A percentile compares a stretch with the other conserved stretches of the same genome.
Conservation (phyloP, 2,797 vertebrate genomes). For the Pseudochirops cupreus region DNA sequence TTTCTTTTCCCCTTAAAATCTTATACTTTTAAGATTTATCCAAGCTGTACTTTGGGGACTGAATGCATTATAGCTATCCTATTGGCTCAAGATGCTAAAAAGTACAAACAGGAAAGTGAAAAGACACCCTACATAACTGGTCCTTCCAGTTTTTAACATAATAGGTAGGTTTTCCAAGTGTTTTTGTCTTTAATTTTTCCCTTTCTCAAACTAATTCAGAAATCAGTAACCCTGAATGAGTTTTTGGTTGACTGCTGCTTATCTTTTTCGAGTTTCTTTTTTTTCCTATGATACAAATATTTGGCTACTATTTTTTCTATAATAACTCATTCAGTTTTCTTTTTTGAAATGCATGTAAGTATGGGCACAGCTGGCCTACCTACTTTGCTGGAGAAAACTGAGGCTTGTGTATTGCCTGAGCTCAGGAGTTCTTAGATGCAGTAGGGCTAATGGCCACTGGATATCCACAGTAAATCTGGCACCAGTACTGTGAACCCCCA, state of each 20-base stretch:
- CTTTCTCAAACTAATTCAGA: not conserved
- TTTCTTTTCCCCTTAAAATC: not conserved
- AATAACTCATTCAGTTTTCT: not conserved
- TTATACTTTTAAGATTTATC: not conserved
- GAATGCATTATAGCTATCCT: not conserved
- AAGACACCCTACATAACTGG: not conserved
- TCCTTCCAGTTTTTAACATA: not conserved
- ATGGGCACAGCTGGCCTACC: not conserved
- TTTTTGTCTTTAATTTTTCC: not conserved
- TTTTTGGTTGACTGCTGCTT: not conserved
- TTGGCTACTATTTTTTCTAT: not conserved
- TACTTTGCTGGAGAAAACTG: not conserved
- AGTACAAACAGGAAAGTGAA: not conserved
- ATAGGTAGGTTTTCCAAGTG: not conserved
- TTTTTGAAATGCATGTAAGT: not conserved
- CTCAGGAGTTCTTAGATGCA: not conserved
- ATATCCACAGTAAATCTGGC: not conserved
- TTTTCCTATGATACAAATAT: not conserved
- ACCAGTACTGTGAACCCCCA: not conserved
- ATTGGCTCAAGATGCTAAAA: not conserved
- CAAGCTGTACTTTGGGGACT: constrained; percentile 27
- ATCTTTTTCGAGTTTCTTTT: not conserved
- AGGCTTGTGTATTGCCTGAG: not conserved
- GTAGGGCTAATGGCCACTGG: not conserved
- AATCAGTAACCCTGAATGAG: not conserved